Evolutionary conservation across 1,140 invertebrate species (phyloP).

Genomic region (Diprion similis): DNA sequence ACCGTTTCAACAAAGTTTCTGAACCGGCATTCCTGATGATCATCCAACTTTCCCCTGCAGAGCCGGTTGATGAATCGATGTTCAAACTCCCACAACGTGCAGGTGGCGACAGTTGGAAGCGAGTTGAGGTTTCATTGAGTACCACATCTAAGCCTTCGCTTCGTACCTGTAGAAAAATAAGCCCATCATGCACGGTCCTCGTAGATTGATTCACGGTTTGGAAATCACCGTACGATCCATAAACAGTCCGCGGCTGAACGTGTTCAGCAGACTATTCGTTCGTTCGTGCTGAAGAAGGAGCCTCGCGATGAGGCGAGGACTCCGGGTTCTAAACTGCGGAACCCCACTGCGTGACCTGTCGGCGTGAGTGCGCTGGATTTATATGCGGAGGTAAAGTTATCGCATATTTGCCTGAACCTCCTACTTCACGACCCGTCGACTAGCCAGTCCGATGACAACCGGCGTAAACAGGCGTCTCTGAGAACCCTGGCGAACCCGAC

Average conservation of each 20-base stretch:
- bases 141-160: too few species aligned
- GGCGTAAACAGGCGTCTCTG: not conserved
- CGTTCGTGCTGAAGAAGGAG: not conserved
- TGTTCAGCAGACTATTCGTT: too few species aligned
- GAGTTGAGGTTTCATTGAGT: not conserved
- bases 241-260: too few species aligned
- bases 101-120: not conserved
- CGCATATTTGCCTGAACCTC: conserved; percentile 56
- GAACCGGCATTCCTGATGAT: not conserved
- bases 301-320: not conserved
- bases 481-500: not conserved
- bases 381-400: conserved; percentile 60
- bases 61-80: not conserved
- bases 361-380: conserved; percentile 59
- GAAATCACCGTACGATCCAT: too few species aligned
- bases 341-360: conserved; percentile 59
- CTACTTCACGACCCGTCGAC: conserved; percentile 1
- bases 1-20: not conserved
- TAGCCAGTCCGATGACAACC: not conserved
- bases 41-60: not conserved
- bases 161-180: too few species aligned
- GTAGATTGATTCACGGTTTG: too few species aligned
- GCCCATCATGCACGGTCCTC: too few species aligned
- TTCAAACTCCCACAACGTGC: not conserved
- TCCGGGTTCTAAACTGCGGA: conserved; percentile 40